Percentiles rank a stretch among this genome's conserved stretches.
Evolutionary conservation across 2,113 vertebrate species (phyloP).

Genomic region (Antennarius striatus): DNA sequence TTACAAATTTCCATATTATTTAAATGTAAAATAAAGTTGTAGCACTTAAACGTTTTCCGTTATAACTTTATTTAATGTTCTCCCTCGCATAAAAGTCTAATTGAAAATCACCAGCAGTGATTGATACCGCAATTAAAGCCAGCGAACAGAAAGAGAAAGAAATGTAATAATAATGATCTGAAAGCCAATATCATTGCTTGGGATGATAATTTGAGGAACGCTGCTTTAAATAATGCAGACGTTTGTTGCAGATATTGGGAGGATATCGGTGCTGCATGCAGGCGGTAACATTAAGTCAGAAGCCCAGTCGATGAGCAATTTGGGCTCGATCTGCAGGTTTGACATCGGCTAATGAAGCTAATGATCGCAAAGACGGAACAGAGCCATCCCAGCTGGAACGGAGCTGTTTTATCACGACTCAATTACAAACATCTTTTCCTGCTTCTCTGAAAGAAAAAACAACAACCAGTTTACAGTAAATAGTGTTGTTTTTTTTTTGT

Average conservation of each 20-base stretch:
- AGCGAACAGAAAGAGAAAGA: constrained; percentile 27
- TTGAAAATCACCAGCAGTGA: constrained; percentile 59
- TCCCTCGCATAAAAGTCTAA: constrained; percentile 47
- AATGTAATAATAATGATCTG: constrained; percentile 45
- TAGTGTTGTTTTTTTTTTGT: background rate
- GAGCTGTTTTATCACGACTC: constrained; percentile 38
- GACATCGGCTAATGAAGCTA: constrained; percentile 65
- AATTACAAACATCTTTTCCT: constrained; percentile 46
- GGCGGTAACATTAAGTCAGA: constrained; percentile 66
- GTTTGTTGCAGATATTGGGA: constrained; percentile 61
- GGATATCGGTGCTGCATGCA: constrained; percentile 48
- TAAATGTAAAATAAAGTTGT: no score
- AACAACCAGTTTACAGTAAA: background rate
- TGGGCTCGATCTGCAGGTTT: constrained; percentile 45
- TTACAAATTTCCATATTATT: no score
- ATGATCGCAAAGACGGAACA: constrained; percentile 54
- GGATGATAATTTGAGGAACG: constrained; percentile 46
- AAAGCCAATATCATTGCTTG: constrained; percentile 45
- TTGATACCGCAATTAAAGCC: constrained; percentile 52
- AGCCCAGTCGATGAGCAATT: constrained; percentile 73
- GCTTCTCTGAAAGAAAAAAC: background rate
- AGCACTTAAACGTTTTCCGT: background rate
- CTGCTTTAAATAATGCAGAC: constrained; percentile 47
- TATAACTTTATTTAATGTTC: constrained; percentile 27
- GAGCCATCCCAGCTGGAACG: constrained; percentile 33